Evolutionary conservation across 2,888 invertebrate species (phyloP).

Genomic region (Phaonia tiefii): DNA sequence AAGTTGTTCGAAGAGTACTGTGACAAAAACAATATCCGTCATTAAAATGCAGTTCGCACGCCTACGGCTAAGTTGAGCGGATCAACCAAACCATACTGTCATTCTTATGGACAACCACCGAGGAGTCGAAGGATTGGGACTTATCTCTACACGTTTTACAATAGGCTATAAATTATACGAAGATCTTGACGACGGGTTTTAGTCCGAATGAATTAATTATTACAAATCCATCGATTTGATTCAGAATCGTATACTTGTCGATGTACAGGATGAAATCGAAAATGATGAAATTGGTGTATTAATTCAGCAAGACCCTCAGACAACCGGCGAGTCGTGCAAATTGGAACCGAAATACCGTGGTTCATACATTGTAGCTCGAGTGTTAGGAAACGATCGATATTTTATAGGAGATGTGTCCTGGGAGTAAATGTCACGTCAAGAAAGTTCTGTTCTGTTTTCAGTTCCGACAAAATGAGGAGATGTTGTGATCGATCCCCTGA

Average conservation of each 20-base stretch:
- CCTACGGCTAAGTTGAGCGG: conserved; percentile 33
- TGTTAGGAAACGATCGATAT: conserved; percentile 56
- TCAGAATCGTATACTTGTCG: conserved; percentile 5
- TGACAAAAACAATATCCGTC: no score
- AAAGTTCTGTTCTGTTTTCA: conserved; percentile 55
- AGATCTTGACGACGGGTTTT: conserved; percentile 19
- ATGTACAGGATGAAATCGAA: conserved; percentile 30
- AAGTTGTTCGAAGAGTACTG: conserved; percentile 27
- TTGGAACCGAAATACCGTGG: conserved; percentile 52
- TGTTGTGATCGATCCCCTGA: no score
- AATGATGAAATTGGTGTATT: conserved; percentile 40
- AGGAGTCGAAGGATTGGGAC: conserved; percentile 20
- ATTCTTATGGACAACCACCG: not conserved
- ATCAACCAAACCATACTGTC: not conserved
- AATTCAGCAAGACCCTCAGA: conserved; percentile 45
- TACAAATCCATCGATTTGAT: conserved; percentile 25
- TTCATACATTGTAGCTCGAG: conserved; percentile 48
- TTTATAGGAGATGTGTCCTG: conserved; percentile 59
- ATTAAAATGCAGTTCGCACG: no score
- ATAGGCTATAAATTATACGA: conserved; percentile 27
- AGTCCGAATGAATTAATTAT: conserved; percentile 44
- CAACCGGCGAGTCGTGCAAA: conserved; percentile 59
- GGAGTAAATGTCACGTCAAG: conserved; percentile 36
- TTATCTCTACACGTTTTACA: conserved; percentile 7
- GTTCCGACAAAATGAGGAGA: conserved; percentile 62